Conservation (phyloP, 2,797 vertebrate genomes). For the Anguilla pacifica region DNA sequence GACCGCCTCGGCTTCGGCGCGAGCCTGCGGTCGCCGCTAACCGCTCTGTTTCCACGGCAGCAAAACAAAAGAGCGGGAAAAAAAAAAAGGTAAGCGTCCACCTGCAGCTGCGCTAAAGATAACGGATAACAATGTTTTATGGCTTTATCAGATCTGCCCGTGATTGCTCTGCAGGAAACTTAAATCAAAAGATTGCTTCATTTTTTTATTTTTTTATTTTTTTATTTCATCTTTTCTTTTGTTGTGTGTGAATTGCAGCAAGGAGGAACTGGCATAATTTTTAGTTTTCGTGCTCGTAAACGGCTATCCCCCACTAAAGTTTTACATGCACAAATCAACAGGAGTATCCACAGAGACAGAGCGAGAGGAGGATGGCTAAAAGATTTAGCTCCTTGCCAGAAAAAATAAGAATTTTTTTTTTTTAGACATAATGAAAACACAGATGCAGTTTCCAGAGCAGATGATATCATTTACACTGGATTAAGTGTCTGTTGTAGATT, state of each 20-base stretch:
- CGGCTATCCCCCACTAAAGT: not conserved
- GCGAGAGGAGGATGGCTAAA: not conserved
- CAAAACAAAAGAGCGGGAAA: not conserved
- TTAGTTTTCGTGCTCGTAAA: not conserved
- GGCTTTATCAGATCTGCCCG: not conserved
- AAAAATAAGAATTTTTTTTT: not conserved
- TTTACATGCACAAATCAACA: not conserved
- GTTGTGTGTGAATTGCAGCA: not conserved
- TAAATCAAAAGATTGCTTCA: not conserved
- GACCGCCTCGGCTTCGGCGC: constrained; percentile 49
- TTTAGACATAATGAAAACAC: not conserved
- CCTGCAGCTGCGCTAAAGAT: constrained; percentile 38
- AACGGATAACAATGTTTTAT: not conserved
- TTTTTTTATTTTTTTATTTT: not conserved
- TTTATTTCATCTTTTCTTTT: not conserved
- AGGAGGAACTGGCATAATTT: not conserved
- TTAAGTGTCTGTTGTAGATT: not conserved
- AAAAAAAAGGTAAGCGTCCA: constrained; percentile 30
- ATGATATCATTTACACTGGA: not conserved
- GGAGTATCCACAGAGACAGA: not conserved
- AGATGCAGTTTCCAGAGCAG: not conserved
- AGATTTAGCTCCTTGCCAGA: not conserved
- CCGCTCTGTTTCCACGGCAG: not conserved
- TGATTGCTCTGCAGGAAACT: not conserved
- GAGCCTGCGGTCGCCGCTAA: not conserved